A percentile compares a stretch with the other conserved stretches of the same genome.
Conservation (phyloP, 2,113 vertebrate genomes). For the Atractosteus spatula region DNA sequence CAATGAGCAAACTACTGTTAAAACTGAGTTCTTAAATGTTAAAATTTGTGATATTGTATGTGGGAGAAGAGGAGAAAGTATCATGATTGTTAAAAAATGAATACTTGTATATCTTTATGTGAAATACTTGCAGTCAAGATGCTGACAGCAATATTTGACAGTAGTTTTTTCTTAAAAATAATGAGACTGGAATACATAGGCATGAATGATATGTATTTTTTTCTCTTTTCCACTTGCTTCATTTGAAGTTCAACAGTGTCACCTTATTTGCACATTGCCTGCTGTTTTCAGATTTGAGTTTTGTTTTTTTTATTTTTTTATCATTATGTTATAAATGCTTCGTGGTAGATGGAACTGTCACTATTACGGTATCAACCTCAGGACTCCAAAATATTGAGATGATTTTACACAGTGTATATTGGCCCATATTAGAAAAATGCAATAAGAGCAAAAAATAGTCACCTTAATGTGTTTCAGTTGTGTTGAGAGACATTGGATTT, state of each 20-base stretch:
- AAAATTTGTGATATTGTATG: too few species aligned
- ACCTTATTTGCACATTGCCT: constrained; percentile 12
- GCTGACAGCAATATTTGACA: constrained; percentile 1
- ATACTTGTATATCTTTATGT: neutral
- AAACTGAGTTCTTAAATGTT: too few species aligned
- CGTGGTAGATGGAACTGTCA: constrained; percentile 16
- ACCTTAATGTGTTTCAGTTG: constrained; percentile 10
- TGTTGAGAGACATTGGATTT: constrained; percentile 13
- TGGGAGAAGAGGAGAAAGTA: too few species aligned
- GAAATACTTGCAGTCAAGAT: neutral
- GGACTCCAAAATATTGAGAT: constrained; percentile 20
- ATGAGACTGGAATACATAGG: constrained; percentile 13
- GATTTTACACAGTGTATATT: neutral
- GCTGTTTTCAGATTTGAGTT: constrained; percentile 9
- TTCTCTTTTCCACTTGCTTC: constrained; percentile 10
- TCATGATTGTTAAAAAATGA: too few species aligned
- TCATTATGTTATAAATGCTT: constrained; percentile 19
- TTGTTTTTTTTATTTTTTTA: constrained; percentile 6
- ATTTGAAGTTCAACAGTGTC: constrained; percentile 18
- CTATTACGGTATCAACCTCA: constrained; percentile 11
- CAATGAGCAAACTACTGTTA: too few species aligned
- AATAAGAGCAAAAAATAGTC: constrained; percentile 2
- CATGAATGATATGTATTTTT: neutral
- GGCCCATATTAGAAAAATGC: neutral
- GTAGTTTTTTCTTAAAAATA: constrained; percentile 10